A percentile compares a stretch with the other conserved stretches of the same genome.
phyloP scores from a whole-genome alignment of 2,113 vertebrate species.

The Jaculus jaculus region DNA sequence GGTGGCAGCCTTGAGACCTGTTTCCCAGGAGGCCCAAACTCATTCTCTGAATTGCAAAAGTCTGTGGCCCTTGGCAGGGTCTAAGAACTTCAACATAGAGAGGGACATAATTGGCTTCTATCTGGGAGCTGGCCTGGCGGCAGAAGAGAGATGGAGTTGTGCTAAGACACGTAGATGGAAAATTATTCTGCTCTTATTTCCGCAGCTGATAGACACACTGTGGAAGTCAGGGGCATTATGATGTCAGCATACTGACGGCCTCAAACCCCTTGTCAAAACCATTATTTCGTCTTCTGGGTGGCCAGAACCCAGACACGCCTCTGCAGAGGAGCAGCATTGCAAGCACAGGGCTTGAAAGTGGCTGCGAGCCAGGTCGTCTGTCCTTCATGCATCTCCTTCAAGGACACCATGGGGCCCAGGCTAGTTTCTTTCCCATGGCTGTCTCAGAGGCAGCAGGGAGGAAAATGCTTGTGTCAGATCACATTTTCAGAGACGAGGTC shows the following conservation, averaged over 20 bases:
- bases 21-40: background rate
- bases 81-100: background rate
- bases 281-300: background rate
- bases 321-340: background rate
- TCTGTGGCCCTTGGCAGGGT: background rate
- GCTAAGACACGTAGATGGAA: conserved; percentile 14
- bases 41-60: background rate
- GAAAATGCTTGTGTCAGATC: background rate
- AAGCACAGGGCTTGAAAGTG: background rate
- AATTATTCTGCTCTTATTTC: conserved; percentile 67
- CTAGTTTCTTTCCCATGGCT: background rate
- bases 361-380: background rate
- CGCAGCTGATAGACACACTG: conserved; percentile 32
- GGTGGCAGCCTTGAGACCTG: background rate
- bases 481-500: background rate
- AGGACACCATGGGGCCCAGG: background rate
- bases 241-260: conserved; percentile 7
- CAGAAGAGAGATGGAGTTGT: background rate
- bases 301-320: background rate
- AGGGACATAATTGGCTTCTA: background rate
- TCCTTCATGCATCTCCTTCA: background rate
- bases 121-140: conserved; percentile 31
- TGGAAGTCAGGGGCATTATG: conserved; percentile 48
- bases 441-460: background rate
- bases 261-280: conserved; percentile 40